Evolutionary conservation across 92 coral and sea anemone genomes (phyloP), one percentile per base, ranked within the genome.

Genomic region (Plumapathes pennacea): DNA sequence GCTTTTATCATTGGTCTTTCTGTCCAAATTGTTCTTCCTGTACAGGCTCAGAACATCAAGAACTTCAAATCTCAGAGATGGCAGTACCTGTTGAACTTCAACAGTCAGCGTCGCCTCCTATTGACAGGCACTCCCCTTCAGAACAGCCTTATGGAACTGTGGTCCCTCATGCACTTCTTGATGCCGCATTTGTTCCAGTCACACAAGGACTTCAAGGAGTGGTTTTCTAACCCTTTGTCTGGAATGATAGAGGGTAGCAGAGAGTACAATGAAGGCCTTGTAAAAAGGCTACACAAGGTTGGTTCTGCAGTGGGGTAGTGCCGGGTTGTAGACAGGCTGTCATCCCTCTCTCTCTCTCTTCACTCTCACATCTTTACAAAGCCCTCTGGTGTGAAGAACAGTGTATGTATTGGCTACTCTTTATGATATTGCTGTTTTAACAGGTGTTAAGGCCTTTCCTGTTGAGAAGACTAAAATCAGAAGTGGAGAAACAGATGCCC

Each of bases 211-310:
- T 94, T 94, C 78, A 90, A 94, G 56, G 97, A 94, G 47, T 94
- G 99, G 99, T 94, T 94, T 62, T 89, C 99, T 2, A 94, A 94
- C 62, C 99, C 97, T 30, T 76, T 94, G 20, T 84, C 99, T 22
- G 99, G 99, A n/a, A 94, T 94, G 99, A 94, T 94, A 48, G 99
- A 94, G 63, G 99, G 99, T 22, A 94, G 99, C 60, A 86, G 89
- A 57, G 99, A 94, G 40, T 94, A 94, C 66, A 94, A 89, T 48
- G 99, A 94, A 37, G 90, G 89, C 48, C 81, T 94, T 13, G 62
- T 94, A 56, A 94, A 94, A 52, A 63, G 99, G 34, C 80, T 94
- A 40, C 99, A 94, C 52, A 94, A 94, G 83, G 98, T 89, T 21
- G 50, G 74, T 13, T 24, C 10, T 17, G 1, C 39, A 14, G 11